Conservation (phyloP, 1,140 invertebrate species). For the Megalonaias nervosa region DNA sequence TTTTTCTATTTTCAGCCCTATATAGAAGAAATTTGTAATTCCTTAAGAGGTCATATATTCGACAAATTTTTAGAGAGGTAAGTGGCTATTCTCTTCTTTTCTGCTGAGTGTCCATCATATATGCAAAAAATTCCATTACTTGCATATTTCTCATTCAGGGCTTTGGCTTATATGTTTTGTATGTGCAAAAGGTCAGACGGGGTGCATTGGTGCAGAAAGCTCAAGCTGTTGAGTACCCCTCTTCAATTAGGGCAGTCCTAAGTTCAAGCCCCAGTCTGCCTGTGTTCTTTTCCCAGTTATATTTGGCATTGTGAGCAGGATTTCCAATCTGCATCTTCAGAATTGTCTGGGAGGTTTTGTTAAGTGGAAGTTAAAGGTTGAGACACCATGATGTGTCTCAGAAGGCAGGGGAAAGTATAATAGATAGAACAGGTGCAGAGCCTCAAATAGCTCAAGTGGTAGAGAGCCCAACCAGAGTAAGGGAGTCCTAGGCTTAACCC, state of each 20-base stretch:
- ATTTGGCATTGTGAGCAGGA: too few species aligned
- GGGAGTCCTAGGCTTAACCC: too few species aligned
- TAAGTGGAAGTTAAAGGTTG: conserved; percentile 2
- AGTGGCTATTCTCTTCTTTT: conserved; percentile 45
- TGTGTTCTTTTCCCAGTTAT: too few species aligned
- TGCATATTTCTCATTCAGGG: not conserved
- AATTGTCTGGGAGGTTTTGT: not conserved
- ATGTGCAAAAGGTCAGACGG: not conserved
- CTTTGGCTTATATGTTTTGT: not conserved
- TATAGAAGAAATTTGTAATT: conserved; percentile 99
- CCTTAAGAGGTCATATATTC: conserved; percentile 96
- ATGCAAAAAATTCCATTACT: conserved; percentile 15
- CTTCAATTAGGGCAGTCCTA: too few species aligned
- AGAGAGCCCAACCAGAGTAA: too few species aligned
- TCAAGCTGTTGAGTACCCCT: too few species aligned
- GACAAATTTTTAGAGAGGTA: conserved; percentile 98
- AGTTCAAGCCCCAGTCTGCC: too few species aligned
- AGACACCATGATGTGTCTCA: not conserved
- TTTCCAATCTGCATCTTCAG: too few species aligned
- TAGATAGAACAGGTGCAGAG: too few species aligned
- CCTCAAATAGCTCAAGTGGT: too few species aligned
- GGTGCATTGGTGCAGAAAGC: not conserved
- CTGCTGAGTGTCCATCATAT: not conserved
- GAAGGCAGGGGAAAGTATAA: too few species aligned
- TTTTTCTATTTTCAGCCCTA: conserved; percentile 73